phyloP scores from a whole-genome alignment of 2,113 vertebrate species.

The Sapayoa aenigma region DNA sequence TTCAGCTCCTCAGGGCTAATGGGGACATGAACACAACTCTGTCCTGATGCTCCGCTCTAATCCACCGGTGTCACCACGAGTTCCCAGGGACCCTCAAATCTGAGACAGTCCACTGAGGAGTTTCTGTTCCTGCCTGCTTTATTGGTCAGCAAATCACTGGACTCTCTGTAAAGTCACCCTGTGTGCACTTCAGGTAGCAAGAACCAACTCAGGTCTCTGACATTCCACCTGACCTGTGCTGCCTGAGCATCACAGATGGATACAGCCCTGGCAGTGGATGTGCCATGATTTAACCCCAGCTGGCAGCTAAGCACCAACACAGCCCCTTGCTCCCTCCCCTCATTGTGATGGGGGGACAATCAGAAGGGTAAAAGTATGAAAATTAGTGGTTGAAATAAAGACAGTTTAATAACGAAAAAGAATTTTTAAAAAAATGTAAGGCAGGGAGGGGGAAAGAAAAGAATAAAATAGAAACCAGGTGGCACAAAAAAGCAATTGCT shows the following conservation, averaged over 20 bases:
- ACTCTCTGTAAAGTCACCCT: neutral
- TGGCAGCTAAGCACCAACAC: neutral
- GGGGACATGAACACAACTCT: neutral
- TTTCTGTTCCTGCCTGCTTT: neutral
- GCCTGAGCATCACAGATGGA: neutral
- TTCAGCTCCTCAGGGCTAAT: neutral
- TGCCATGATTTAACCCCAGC: neutral
- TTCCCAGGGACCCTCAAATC: neutral
- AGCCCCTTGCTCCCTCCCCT: accelerated
- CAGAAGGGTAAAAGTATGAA: neutral
- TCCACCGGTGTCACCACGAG: neutral
- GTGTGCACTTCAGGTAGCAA: neutral
- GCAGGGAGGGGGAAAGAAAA: neutral
- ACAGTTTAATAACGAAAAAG: neutral
- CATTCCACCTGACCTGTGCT: neutral
- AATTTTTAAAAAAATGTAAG: neutral
- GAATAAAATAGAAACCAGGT: neutral
- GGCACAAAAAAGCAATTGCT: neutral
- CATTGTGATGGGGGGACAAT: neutral
- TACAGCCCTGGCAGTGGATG: neutral
- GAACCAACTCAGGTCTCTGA: neutral
- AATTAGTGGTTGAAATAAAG: neutral
- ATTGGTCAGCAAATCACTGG: neutral
- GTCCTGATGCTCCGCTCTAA: neutral
- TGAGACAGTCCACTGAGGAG: neutral